Conservation (phyloP, 2,888 invertebrate genomes). For the Rhingia rostrata region DNA sequence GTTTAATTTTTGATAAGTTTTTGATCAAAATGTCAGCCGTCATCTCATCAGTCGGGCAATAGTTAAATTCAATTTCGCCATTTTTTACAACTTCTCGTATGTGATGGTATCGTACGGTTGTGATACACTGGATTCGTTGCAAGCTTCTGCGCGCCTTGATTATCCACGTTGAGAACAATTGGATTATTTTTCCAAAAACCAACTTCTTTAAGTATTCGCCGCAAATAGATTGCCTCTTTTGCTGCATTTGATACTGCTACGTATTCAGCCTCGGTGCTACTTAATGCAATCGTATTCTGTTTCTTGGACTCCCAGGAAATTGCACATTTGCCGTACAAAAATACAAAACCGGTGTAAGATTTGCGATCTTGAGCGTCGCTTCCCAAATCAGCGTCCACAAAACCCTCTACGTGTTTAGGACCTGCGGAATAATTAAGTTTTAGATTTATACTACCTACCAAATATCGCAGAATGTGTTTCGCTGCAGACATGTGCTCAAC, state of each 20-base stretch:
- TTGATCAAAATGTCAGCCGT: slow-evolving; percentile 10
- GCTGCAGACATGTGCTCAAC: slow-evolving; percentile 29
- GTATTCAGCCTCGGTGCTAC: too few relatives aligned
- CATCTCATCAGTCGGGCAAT: slow-evolving; percentile 48
- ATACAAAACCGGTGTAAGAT: slow-evolving; percentile 42
- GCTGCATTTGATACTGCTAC: too few relatives aligned
- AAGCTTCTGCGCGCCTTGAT: too few relatives aligned
- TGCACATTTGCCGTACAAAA: slow-evolving; percentile 7
- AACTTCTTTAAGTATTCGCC: slow-evolving; percentile 50
- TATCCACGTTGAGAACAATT: slow-evolving; percentile 55
- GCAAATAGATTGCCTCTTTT: slow-evolving; percentile 36
- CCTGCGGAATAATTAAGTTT: too few relatives aligned
- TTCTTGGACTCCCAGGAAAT: slow-evolving; percentile 52
- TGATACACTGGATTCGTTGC: slow-evolving; percentile 68
- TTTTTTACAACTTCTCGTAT: slow-evolving; percentile 29
- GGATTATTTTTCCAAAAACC: slow-evolving; percentile 64
- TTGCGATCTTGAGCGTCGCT: slow-evolving; percentile 30
- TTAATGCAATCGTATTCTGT: slow-evolving; percentile 19
- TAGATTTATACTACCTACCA: slow-evolving; percentile 19
- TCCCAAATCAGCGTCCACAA: slow-evolving; percentile 53
- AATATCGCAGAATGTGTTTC: slow-evolving; percentile 31
- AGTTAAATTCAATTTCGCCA: slow-evolving; percentile 21
- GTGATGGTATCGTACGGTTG: slow-evolving; percentile 43
- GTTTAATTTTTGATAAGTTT: slow-evolving; percentile 4
- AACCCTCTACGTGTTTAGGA: slow-evolving; percentile 11